A percentile compares a stretch with the other conserved stretches of the same genome.
Evolutionary conservation across 1,140 invertebrate genomes (phyloP).

Genomic region (Caenorhabditis latens): DNA sequence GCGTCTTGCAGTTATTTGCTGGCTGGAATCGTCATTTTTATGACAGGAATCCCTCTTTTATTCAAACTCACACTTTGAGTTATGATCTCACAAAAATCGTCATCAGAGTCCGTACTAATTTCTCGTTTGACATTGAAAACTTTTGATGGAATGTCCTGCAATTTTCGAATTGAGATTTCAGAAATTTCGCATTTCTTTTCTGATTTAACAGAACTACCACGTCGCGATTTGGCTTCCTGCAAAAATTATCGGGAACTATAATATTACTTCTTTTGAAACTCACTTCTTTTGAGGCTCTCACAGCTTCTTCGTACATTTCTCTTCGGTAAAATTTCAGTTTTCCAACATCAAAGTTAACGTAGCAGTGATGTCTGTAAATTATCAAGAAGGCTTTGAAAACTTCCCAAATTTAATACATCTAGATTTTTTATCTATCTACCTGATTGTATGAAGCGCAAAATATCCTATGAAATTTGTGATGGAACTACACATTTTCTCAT

Average conservation of each 20-base stretch:
- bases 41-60: neutral
- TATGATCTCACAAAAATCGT: slow-evolving; percentile 29
- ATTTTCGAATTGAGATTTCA: too few species aligned
- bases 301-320: slow-evolving; percentile 3
- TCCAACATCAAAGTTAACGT: neutral
- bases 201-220: neutral
- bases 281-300: neutral
- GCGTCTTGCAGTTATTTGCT: neutral
- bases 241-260: too few species aligned
- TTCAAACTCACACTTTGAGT: neutral
- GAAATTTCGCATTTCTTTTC: too few species aligned
- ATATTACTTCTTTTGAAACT: too few species aligned
- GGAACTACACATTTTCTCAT: neutral
- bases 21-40: neutral
- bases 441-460: slow-evolving; percentile 13
- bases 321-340: neutral
- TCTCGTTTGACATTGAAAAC: neutral
- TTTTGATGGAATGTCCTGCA: neutral
- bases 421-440: neutral
- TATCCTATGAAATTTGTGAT: slow-evolving; percentile 14
- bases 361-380: slow-evolving; percentile 8
- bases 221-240: too few species aligned
- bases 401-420: too few species aligned
- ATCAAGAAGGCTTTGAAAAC: neutral
- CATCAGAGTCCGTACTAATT: neutral